Percentiles rank a stretch among this genome's conserved stretches.
Conservation (phyloP, 2,888 invertebrate species). For the Phengaris arion region DNA sequence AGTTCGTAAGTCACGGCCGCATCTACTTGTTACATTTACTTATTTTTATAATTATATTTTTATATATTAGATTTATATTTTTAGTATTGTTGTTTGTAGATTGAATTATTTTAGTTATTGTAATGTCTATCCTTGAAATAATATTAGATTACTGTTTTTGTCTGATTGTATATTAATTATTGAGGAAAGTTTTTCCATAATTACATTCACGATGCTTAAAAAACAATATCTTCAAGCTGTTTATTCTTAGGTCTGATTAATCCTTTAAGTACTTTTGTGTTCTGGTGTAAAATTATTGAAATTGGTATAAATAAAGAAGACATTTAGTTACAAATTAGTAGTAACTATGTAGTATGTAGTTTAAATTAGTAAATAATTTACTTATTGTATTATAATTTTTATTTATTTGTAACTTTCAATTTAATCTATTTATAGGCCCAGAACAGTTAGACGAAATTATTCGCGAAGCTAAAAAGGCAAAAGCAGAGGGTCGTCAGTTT, state of each 20-base stretch:
- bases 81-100: background rate
- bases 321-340: background rate
- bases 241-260: too few relatives aligned
- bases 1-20: background rate
- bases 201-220: too few relatives aligned
- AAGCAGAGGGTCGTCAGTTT: conserved; percentile 63
- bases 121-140: too few relatives aligned
- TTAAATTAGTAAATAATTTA: background rate
- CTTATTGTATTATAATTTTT: background rate
- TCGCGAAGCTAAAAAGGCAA: conserved; percentile 67
- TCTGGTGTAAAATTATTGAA: background rate
- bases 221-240: too few relatives aligned
- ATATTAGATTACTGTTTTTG: too few relatives aligned
- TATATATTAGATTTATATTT: background rate
- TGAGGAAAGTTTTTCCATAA: too few relatives aligned
- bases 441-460: conserved; percentile 69
- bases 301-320: background rate
- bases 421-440: conserved; percentile 52
- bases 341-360: background rate
- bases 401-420: background rate
- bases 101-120: too few relatives aligned
- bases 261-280: background rate
- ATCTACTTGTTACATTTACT: background rate
- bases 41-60: too few relatives aligned
- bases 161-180: too few relatives aligned